Evolutionary conservation across 2,888 invertebrate species (phyloP).

Genomic region (Stenotaenia linearis): DNA sequence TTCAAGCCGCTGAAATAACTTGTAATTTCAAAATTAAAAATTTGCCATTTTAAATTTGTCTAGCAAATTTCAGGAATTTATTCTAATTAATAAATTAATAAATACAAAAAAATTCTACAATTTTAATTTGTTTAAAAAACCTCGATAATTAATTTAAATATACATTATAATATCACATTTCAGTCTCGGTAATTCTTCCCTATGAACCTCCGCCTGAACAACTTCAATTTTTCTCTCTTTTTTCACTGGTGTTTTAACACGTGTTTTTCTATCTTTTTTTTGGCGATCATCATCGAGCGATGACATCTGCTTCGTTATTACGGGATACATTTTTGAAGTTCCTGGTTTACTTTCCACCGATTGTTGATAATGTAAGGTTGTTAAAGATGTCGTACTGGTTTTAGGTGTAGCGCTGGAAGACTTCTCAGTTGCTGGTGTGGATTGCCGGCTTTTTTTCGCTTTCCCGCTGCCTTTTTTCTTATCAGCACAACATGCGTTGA

Average conservation of each 20-base stretch:
- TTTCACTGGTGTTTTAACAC: neutral
- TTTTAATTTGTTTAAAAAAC: too few relatives aligned
- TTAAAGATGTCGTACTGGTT: neutral
- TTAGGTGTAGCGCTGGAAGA: neutral
- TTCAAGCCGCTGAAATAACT: too few relatives aligned
- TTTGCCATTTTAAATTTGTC: too few relatives aligned
- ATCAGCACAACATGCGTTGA: neutral
- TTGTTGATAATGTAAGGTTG: neutral
- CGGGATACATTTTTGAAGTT: neutral
- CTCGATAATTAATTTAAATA: neutral
- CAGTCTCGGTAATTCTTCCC: neutral
- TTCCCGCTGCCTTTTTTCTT: neutral
- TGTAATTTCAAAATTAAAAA: too few relatives aligned
- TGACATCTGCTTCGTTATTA: neutral
- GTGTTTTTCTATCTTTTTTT: neutral
- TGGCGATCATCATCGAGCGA: neutral
- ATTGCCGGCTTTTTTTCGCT: neutral
- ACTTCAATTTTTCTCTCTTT: too few relatives aligned
- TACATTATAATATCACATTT: neutral
- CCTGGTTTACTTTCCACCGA: neutral
- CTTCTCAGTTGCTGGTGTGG: neutral
- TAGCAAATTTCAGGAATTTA: too few relatives aligned
- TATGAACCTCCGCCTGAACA: neutral
- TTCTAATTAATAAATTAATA: too few relatives aligned
- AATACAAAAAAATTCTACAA: neutral